phyloP scores from a whole-genome alignment of 2,113 vertebrate species.

The Phylloscopus trochilus region DNA sequence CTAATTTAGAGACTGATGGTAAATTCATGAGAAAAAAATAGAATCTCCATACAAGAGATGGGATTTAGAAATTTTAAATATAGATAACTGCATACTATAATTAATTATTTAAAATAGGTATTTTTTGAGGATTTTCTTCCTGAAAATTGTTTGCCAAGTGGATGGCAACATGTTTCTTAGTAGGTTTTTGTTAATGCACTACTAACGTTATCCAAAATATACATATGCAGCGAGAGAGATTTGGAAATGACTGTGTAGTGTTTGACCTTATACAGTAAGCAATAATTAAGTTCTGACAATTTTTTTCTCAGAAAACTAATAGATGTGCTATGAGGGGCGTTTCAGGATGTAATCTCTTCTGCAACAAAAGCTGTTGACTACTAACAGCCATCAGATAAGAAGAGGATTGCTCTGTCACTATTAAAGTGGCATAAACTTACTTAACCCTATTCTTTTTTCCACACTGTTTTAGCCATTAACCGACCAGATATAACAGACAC shows the following conservation, averaged over 20 bases:
- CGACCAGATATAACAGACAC: slow-evolving; percentile 93
- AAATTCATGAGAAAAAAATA: background rate
- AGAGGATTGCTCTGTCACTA: background rate
- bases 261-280: background rate
- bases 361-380: background rate
- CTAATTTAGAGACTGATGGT: background rate
- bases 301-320: background rate
- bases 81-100: background rate
- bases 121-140: background rate
- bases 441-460: background rate
- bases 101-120: background rate
- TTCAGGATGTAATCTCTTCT: background rate
- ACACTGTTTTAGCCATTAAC: slow-evolving; percentile 83
- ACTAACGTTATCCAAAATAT: background rate
- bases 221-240: background rate
- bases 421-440: background rate
- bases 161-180: background rate
- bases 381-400: background rate
- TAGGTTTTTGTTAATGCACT: background rate
- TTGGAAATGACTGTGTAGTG: background rate
- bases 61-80: background rate
- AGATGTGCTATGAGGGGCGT: background rate
- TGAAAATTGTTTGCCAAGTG: background rate
- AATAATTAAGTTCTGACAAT: background rate
- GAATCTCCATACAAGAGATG: background rate